Percentiles rank a stretch among this genome's conserved stretches.
Conservation (phyloP, 1,140 invertebrate species). For the Plectus sambesii region DNA sequence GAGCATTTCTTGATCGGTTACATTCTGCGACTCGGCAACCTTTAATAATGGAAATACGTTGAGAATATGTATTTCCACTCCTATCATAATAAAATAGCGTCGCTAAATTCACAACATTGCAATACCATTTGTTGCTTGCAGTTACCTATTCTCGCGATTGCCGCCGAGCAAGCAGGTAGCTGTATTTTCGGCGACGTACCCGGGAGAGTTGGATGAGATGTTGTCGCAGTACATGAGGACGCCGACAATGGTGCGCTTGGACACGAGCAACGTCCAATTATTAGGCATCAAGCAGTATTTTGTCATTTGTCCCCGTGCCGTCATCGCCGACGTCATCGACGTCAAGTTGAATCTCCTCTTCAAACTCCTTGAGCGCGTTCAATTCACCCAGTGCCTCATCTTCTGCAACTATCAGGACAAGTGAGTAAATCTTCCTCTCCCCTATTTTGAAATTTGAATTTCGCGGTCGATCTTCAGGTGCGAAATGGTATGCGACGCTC, state of each 20-base stretch:
- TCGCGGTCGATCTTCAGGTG: constrained; percentile 38
- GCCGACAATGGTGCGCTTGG: constrained; percentile 61
- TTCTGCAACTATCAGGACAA: constrained; percentile 74
- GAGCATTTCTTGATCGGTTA: too few relatives aligned
- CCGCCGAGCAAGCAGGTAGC: constrained; percentile 78
- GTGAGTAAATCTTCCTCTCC: constrained; percentile 50
- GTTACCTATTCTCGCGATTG: constrained; percentile 61
- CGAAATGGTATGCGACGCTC: constrained; percentile 60
- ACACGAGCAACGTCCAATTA: constrained; percentile 50
- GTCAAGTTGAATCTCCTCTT: constrained; percentile 60
- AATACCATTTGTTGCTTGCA: constrained; percentile 48
- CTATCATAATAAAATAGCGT: too few relatives aligned
- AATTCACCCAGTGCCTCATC: constrained; percentile 76
- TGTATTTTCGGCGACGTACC: constrained; percentile 85
- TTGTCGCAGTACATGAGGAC: constrained; percentile 66
- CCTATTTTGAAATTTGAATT: constrained; percentile 8
- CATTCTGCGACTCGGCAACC: too few relatives aligned
- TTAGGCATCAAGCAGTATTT: constrained; percentile 54
- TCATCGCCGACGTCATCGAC: constrained; percentile 50
- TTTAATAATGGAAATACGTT: too few relatives aligned
- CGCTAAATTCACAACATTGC: too few relatives aligned
- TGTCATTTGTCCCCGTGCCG: constrained; percentile 39
- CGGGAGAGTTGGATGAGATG: constrained; percentile 60
- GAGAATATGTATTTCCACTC: too few relatives aligned
- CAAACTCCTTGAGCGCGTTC: constrained; percentile 58